Conservation (phyloP, 2,888 invertebrate species). For the Acholoe squamosa region DNA sequence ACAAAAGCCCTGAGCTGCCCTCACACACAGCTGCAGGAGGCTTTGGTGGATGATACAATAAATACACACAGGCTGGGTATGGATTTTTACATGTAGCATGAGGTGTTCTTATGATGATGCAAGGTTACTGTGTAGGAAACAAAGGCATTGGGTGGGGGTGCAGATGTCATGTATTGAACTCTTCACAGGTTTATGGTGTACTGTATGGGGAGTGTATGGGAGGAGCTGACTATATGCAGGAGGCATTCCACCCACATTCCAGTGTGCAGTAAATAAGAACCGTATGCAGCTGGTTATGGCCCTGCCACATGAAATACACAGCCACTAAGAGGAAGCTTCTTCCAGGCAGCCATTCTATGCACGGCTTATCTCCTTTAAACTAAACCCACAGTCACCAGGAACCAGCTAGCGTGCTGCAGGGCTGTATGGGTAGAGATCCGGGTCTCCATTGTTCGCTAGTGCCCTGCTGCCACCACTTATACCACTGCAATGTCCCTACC, state of each 20-base stretch:
- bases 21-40: not conserved
- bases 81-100: constrained; percentile 1
- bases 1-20: not conserved
- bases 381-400: not conserved
- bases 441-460: not conserved
- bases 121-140: not conserved
- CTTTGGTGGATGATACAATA: not conserved
- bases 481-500: not conserved
- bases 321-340: not conserved
- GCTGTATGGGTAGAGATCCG: not conserved
- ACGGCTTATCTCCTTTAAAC: not conserved
- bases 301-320: constrained; percentile 9
- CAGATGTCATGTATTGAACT: constrained; percentile 8
- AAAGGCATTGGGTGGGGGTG: not conserved
- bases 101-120: constrained; percentile 24
- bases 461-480: not conserved
- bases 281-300: constrained; percentile 38
- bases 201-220: not conserved
- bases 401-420: not conserved
- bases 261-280: not conserved
- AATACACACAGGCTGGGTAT: not conserved
- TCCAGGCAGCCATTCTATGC: not conserved
- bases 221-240: not conserved
- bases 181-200: not conserved
- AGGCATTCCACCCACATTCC: not conserved